These are phyloP conservation scores for Leptopilina clavipes DNA, from an alignment of 1,140 invertebrate species.

Conservation along the genomic window DNA sequence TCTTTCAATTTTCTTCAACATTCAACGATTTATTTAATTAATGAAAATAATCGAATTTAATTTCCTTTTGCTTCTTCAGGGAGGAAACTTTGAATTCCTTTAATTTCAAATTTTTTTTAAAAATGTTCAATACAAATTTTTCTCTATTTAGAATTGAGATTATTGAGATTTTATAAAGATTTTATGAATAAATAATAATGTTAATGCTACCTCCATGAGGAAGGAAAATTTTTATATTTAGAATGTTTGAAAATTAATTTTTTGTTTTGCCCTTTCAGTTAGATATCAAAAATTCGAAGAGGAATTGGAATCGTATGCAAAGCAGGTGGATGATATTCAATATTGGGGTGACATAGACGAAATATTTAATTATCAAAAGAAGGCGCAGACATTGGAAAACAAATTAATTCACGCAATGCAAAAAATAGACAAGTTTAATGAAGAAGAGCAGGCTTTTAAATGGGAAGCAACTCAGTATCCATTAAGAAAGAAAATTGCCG, in stretches of 20 bases:
- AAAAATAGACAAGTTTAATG: slow-evolving; percentile 93
- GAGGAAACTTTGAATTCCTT: too few species aligned
- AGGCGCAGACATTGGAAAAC: slow-evolving; percentile 83
- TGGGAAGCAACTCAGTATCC: slow-evolving; percentile 95
- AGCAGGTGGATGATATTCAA: slow-evolving; percentile 89
- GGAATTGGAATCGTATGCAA: slow-evolving; percentile 87
- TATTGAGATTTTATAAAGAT: too few species aligned
- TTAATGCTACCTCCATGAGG: too few species aligned
- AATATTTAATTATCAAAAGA: slow-evolving; percentile 87
- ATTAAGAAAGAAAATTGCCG: slow-evolving; percentile 82
- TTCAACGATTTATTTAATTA: neutral
- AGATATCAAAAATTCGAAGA: slow-evolving; percentile 83
- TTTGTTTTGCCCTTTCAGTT: slow-evolving; percentile 67
- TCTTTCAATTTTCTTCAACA: slow-evolving; percentile 7
- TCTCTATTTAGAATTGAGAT: too few species aligned
- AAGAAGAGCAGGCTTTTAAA: slow-evolving; percentile 90
- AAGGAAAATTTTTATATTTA: neutral
- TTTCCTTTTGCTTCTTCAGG: too few species aligned
- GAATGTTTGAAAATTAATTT: neutral
- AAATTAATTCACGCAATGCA: slow-evolving; percentile 82
- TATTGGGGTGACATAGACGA: slow-evolving; percentile 89
- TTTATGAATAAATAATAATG: too few species aligned
- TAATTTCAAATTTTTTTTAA: too few species aligned
- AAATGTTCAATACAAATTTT: too few species aligned
- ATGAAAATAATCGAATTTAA: too few species aligned